Percentiles rank a stretch among this genome's conserved stretches.
These are phyloP conservation scores for Equus przewalskii DNA, from an alignment of 2,113 vertebrate genomes.

Conservation along the genomic window DNA sequence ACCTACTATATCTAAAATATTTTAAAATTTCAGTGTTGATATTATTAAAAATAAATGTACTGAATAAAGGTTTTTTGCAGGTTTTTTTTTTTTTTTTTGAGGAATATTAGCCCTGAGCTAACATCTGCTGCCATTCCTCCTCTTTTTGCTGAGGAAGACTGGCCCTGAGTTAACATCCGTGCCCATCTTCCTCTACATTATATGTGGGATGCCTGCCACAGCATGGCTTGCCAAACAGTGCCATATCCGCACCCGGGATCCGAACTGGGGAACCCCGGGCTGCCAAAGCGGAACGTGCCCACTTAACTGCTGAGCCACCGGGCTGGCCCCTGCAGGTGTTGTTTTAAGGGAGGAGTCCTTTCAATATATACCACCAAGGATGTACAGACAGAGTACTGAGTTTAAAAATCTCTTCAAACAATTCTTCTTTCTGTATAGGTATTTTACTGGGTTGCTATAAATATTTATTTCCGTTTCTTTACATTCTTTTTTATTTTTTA, in stretches of 20 bases:
- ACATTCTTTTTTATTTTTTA: background rate
- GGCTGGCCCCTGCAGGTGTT: background rate
- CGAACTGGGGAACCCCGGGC: too few relatives aligned
- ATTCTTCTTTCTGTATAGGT: background rate
- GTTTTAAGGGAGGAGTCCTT: background rate
- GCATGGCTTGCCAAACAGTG: too few relatives aligned
- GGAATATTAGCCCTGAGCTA: too few relatives aligned
- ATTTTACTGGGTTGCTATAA: background rate
- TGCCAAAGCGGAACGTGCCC: too few relatives aligned
- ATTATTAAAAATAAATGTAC: background rate
- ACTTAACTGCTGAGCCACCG: too few relatives aligned
- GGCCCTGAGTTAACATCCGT: too few relatives aligned
- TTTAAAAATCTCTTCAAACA: background rate
- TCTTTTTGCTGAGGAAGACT: too few relatives aligned
- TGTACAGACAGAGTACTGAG: background rate
- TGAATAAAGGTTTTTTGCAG: background rate
- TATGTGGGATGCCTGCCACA: too few relatives aligned
- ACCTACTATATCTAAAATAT: background rate
- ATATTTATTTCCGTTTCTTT: conserved; percentile 1
- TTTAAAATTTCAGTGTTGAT: background rate
- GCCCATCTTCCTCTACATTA: too few relatives aligned
- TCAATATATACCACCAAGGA: background rate
- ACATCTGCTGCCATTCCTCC: too few relatives aligned
- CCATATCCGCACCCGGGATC: too few relatives aligned
- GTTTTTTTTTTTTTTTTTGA: background rate